These are phyloP conservation scores for Nemopilema nomurai DNA, from an alignment of 30 jellyfish, hydroid and myxozoan species.

Conservation along the genomic window DNA sequence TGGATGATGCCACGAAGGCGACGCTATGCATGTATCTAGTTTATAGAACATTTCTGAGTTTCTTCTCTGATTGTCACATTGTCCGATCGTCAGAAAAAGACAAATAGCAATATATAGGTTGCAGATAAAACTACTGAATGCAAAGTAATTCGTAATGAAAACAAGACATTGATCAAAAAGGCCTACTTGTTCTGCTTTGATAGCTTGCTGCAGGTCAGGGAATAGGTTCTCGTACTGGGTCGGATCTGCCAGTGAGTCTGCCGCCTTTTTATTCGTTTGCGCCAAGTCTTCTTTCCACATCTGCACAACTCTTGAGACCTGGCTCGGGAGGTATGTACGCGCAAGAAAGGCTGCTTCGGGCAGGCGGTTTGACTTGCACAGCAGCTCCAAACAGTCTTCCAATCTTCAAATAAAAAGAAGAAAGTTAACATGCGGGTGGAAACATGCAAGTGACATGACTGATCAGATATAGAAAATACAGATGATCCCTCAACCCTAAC, in stretches of 20 bases:
- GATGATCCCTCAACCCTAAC: too few species aligned
- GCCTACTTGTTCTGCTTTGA: constrained; percentile 93
- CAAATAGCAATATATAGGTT: not conserved
- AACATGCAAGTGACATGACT: not conserved
- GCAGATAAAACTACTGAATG: not conserved
- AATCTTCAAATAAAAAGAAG: constrained; percentile 45
- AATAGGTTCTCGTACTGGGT: constrained; percentile 95
- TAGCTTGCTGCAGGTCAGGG: constrained; percentile 98
- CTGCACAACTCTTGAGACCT: constrained; percentile 83
- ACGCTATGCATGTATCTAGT: too few species aligned
- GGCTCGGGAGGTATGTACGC: constrained; percentile 93
- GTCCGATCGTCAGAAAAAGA: too few species aligned
- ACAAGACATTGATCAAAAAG: too few species aligned
- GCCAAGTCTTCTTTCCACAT: constrained; percentile 94
- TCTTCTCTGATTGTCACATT: too few species aligned
- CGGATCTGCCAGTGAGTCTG: constrained; percentile 99
- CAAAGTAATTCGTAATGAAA: too few species aligned
- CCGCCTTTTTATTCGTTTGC: constrained; percentile 92
- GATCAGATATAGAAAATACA: not conserved
- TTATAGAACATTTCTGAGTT: too few species aligned
- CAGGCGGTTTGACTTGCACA: constrained; percentile 95
- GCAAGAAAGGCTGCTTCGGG: constrained; percentile 99
- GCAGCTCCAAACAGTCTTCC: constrained; percentile 90
- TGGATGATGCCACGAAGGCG: too few species aligned
- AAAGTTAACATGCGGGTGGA: not conserved